Conservation (phyloP, 2,797 vertebrate genomes). For the Syndactyla subalaris region DNA sequence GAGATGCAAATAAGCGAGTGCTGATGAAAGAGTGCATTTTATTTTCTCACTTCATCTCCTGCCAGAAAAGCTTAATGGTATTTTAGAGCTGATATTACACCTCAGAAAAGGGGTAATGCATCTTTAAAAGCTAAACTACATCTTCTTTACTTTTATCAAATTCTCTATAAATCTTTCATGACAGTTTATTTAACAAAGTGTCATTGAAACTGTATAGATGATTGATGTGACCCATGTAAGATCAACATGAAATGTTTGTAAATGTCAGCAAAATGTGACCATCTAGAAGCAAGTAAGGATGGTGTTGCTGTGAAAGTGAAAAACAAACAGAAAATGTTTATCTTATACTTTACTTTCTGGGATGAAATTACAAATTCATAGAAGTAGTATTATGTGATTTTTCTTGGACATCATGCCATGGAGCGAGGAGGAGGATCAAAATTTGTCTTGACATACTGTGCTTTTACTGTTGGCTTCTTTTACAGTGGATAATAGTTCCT, state of each 20-base stretch:
- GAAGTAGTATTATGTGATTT: constrained; percentile 64
- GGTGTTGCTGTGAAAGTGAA: constrained; percentile 72
- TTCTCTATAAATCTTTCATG: constrained; percentile 87
- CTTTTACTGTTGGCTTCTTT: background rate
- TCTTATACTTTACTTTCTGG: constrained; percentile 71
- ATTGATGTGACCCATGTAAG: constrained; percentile 82
- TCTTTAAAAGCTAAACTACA: constrained; percentile 82
- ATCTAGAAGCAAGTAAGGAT: constrained; percentile 76
- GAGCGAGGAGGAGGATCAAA: background rate
- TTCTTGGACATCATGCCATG: constrained; percentile 38
- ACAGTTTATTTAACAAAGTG: constrained; percentile 87
- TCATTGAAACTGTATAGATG: constrained; percentile 83
- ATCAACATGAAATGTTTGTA: constrained; percentile 87
- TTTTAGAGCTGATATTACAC: constrained; percentile 77
- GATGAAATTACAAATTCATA: constrained; percentile 77
- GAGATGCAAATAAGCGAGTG: constrained; percentile 53
- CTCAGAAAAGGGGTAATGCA: constrained; percentile 77
- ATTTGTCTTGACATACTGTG: constrained; percentile 42
- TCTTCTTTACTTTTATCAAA: constrained; percentile 86
- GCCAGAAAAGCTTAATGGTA: constrained; percentile 69
- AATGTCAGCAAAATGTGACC: constrained; percentile 84
- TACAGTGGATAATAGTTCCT: background rate
- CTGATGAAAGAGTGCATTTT: constrained; percentile 48
- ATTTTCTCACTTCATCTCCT: constrained; percentile 63
- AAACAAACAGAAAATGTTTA: constrained; percentile 80